Conservation (phyloP, 2,113 vertebrate species). For the Eulacestoma nigropectus region DNA sequence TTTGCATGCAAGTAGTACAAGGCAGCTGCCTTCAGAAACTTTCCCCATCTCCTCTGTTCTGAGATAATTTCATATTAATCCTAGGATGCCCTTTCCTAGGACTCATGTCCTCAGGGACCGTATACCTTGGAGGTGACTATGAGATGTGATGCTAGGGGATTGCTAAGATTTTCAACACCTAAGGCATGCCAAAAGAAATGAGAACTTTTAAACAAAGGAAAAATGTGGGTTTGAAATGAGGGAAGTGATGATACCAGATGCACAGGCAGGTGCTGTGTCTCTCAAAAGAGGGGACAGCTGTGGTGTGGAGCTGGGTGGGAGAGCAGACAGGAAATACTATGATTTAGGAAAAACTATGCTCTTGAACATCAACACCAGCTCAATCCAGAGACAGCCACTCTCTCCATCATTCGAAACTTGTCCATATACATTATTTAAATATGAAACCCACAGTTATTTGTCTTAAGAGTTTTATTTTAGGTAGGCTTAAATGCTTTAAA, state of each 20-base stretch:
- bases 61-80: background rate
- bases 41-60: background rate
- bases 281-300: background rate
- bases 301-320: background rate
- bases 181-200: background rate
- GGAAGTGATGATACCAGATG: background rate
- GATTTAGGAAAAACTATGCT: background rate
- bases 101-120: background rate
- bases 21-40: background rate
- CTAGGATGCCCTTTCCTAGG: background rate
- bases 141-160: background rate
- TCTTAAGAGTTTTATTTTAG: background rate
- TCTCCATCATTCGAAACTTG: background rate
- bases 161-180: background rate
- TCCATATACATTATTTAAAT: background rate
- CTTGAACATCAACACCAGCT: background rate
- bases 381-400: background rate
- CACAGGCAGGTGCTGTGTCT: background rate
- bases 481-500: background rate
- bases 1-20: background rate
- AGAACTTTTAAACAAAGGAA: background rate
- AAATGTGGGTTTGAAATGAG: background rate
- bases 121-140: background rate
- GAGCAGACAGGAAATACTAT: background rate
- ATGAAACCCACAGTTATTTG: background rate